Conservation (phyloP, 2,888 invertebrate genomes). For the Zootermopsis nevadensis region DNA sequence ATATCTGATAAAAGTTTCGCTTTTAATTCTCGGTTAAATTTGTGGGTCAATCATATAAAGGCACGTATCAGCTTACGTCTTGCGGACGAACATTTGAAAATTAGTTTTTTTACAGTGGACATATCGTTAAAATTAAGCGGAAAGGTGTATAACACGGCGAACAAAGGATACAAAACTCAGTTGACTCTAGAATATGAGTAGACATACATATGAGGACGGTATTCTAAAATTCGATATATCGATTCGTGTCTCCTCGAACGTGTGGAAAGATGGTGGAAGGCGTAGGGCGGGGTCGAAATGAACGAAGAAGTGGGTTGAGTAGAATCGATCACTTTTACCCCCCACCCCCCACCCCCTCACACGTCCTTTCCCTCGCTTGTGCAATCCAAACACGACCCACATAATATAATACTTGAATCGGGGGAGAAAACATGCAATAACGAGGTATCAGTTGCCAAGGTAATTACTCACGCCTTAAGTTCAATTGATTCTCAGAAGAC, state of each 20-base stretch:
- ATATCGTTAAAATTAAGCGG: neutral
- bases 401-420: constrained; percentile 14
- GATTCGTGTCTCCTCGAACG: constrained; percentile 27
- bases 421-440: neutral
- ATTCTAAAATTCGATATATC: constrained; percentile 24
- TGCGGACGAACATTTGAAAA: no score
- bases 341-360: neutral
- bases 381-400: constrained; percentile 35
- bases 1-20: no score
- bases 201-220: neutral
- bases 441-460: neutral
- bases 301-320: constrained; percentile 33
- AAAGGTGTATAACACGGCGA: no score
- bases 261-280: constrained; percentile 17
- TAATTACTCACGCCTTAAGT: neutral
- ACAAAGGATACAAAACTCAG: neutral
- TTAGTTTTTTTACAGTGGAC: neutral
- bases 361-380: neutral
- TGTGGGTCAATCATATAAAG: no score
- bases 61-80: no score
- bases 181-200: constrained; percentile 1
- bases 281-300: constrained; percentile 33
- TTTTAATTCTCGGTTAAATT: no score
- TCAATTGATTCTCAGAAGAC: no score
- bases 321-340: constrained; percentile 19